Percentiles rank a stretch among this genome's conserved stretches.
Conservation (phyloP, 2,113 vertebrate genomes). For the Mesembrinibis cayennensis region DNA sequence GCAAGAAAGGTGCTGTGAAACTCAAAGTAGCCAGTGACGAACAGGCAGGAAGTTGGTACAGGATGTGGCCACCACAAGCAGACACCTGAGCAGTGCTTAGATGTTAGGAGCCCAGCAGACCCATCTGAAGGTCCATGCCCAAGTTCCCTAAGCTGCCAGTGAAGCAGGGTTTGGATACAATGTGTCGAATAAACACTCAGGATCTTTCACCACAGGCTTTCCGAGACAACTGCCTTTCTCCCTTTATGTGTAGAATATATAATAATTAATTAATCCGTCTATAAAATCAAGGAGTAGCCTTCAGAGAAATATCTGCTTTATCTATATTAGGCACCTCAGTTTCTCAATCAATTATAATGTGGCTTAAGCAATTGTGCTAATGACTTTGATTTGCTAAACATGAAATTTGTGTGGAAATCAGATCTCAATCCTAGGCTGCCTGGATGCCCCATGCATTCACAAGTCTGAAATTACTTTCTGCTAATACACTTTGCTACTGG, state of each 20-base stretch:
- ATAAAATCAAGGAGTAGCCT: neutral
- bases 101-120: neutral
- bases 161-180: neutral
- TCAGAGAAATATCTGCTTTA: neutral
- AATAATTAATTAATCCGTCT: neutral
- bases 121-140: neutral
- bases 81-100: neutral
- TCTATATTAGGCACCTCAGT: fast-evolving
- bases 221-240: neutral
- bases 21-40: neutral
- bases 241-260: neutral
- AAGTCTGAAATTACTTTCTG: neutral
- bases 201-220: neutral
- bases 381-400: neutral
- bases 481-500: neutral
- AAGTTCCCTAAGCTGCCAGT: neutral
- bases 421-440: neutral
- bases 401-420: neutral
- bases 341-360: neutral
- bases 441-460: neutral
- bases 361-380: neutral
- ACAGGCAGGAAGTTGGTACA: neutral
- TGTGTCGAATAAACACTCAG: fast-evolving
- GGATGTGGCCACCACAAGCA: neutral
- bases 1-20: neutral